Evolutionary conservation across 2,888 invertebrate genomes (phyloP).

Genomic region (Pandemis cinnamomeana): DNA sequence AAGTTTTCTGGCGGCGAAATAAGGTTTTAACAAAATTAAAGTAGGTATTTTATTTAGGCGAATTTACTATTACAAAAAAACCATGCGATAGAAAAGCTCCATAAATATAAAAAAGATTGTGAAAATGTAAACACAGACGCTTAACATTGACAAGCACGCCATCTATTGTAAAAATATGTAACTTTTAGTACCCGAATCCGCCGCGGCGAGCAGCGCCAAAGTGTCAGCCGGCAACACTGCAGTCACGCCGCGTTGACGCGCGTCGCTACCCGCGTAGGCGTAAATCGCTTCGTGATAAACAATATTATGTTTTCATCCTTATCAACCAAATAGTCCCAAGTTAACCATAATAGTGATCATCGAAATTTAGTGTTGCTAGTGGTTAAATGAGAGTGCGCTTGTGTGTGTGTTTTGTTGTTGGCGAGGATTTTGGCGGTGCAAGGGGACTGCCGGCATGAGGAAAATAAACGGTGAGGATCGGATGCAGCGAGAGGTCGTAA

Average conservation of each 20-base stretch:
- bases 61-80: neutral
- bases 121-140: conserved; percentile 41
- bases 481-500: conserved; percentile 41
- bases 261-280: conserved; percentile 79
- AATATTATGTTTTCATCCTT: conserved; percentile 72
- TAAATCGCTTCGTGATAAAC: conserved; percentile 78
- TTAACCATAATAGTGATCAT: conserved; percentile 51
- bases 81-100: neutral
- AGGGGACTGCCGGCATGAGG: conserved; percentile 79
- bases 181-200: conserved; percentile 55
- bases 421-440: conserved; percentile 78
- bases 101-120: neutral
- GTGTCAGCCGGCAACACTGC: conserved; percentile 79
- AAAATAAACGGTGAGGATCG: conserved; percentile 79
- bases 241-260: conserved; percentile 84
- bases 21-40: too few relatives aligned
- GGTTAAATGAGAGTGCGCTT: conserved; percentile 71
- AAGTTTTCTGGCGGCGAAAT: too few relatives aligned
- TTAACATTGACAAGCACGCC: conserved; percentile 55
- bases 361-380: conserved; percentile 59
- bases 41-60: neutral
- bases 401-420: conserved; percentile 79
- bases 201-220: conserved; percentile 66
- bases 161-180: conserved; percentile 56
- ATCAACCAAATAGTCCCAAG: conserved; percentile 65